Base-by-base conservation (phyloP, 2,113 vertebrate species). In the Misgurnus anguillicaudatus region DNA sequence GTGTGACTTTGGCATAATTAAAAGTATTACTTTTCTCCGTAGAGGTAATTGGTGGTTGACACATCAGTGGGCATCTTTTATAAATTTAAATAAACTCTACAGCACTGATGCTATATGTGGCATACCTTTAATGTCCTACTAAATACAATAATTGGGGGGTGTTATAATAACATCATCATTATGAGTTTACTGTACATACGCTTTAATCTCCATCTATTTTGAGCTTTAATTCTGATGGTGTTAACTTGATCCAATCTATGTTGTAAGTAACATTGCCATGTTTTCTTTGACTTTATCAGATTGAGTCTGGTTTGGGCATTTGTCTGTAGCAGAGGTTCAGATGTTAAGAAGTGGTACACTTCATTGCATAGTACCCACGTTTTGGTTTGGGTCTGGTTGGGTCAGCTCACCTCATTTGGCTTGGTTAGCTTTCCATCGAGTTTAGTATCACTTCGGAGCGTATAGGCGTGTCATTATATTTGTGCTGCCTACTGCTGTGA, bases 1-100 rank as follows among this genome's bases (percentile, higher is more conserved):
- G 70, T 58, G 36, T 73, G 70, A 60, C 55, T 73, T 60, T 42
- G 38, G n/a, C 38, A 41, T 73, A 74, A 74, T 74, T 74, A 47
- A 74, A 45, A 62, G 21, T 31, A 62, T 74, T 47, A 74, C 1
- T 38, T 10, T 74, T 60, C 14, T 74, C 14, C 24, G 42, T 16
- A 4, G 11, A 39, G 53, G 70, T 58, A 17, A 39, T 47, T 45
- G 55, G 57, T 41, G 41, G 38, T 73, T 60, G 21, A 24, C 19
- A 14, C 55, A 48, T 62, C 41, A 62, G 57, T 31, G 19, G 58
- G 57, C 0, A 8, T 74, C 41, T 48, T n/a, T 62, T 45, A 73
- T 41, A 19, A 72, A 74, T 13, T 74, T 14, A 62, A 62, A 74
- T 62, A 47, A 73, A 47, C 57, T 62, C 13, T n/a, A 60, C 17